These are phyloP conservation scores for Matsumyia berberina DNA, from an alignment of 2,888 invertebrate genomes.

Conservation along the genomic window DNA sequence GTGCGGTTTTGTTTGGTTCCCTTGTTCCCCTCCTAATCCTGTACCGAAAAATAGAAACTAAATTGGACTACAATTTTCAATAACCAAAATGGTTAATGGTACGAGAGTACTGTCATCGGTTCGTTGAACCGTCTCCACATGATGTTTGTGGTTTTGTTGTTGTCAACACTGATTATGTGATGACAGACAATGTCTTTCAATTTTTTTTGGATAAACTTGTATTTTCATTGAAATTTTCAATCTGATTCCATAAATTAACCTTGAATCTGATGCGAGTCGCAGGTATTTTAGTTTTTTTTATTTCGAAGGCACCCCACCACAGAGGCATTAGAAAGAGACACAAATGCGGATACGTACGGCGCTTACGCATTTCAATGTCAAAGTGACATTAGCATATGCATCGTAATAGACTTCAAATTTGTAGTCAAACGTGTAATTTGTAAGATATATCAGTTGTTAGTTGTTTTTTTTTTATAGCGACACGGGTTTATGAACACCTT, in stretches of 20 bases:
- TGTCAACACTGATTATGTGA: not conserved
- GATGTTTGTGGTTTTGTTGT: not conserved
- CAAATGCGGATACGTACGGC: constrained; percentile 44
- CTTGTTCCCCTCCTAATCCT: not conserved
- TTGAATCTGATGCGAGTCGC: constrained; percentile 16
- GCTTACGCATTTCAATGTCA: constrained; percentile 64
- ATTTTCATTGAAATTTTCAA: constrained; percentile 15
- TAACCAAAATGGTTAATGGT: constrained; percentile 6
- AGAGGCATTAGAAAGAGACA: constrained; percentile 16
- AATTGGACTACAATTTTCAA: not conserved
- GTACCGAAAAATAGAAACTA: not conserved
- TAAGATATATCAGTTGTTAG: constrained; percentile 43
- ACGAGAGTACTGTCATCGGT: constrained; percentile 2
- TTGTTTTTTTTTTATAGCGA: not conserved
- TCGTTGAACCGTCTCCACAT: constrained; percentile 30
- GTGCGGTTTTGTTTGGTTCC: not conserved
- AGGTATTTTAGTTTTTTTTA: not conserved
- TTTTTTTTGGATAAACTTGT: not conserved
- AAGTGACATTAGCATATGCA: constrained; percentile 41
- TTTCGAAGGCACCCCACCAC: too few relatives aligned
- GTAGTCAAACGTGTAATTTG: constrained; percentile 51
- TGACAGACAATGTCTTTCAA: constrained; percentile 6
- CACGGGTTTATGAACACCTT: not conserved
- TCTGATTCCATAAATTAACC: constrained; percentile 52
- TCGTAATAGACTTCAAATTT: constrained; percentile 30